phyloP scores from a whole-genome alignment of 2,113 vertebrate species.

The Gila orcuttii region DNA sequence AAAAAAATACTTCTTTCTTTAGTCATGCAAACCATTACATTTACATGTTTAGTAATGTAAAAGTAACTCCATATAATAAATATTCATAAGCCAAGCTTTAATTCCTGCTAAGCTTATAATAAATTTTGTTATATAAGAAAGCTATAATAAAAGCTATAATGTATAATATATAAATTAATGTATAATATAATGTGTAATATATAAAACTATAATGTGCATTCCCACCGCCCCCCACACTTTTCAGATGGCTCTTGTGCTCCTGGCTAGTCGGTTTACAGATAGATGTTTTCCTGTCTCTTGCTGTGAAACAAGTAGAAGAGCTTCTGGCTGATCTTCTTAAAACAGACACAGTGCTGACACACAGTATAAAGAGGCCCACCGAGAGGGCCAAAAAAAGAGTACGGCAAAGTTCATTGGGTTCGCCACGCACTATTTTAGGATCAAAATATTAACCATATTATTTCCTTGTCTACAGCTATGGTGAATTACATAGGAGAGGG shows the following conservation, averaged over 20 bases:
- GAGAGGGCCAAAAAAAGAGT: conserved; percentile 22
- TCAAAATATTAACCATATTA: conserved; percentile 62
- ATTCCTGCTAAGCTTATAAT: not conserved
- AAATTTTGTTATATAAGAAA: not conserved
- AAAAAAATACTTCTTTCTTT: not conserved
- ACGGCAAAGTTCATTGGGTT: conserved; percentile 49
- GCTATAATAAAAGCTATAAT: too few relatives aligned
- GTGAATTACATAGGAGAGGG: conserved; percentile 69
- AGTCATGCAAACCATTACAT: not conserved
- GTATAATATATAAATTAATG: too few relatives aligned
- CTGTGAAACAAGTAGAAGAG: conserved; percentile 9
- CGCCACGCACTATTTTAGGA: conserved; percentile 19
- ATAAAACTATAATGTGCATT: not conserved
- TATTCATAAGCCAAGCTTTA: not conserved
- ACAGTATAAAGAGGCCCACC: conserved; percentile 25
- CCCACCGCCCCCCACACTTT: not conserved
- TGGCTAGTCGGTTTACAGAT: conserved; percentile 15
- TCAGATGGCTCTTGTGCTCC: not conserved
- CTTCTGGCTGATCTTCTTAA: conserved; percentile 29
- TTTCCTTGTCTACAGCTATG: conserved; percentile 57
- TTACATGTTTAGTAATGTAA: not conserved
- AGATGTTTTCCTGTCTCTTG: conserved; percentile 30
- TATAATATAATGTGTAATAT: too few relatives aligned
- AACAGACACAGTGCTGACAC: conserved; percentile 28
- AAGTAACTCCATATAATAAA: not conserved